phyloP scores from a whole-genome alignment of 1,140 invertebrate species.

The Cherax destructor region DNA sequence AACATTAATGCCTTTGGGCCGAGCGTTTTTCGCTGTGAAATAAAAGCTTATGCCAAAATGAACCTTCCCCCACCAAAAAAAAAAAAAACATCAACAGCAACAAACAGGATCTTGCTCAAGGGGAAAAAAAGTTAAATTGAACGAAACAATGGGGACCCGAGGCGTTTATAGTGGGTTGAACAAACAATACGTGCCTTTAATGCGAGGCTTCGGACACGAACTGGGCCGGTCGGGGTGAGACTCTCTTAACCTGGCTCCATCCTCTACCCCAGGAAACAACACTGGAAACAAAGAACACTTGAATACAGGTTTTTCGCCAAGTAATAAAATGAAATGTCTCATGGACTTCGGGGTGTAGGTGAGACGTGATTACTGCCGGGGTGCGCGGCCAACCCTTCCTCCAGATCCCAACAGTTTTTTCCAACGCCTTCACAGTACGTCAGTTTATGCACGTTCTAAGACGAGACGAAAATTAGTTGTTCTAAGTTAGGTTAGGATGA shows the following conservation, averaged over 20 bases:
- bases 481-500: too few species aligned
- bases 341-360: not conserved
- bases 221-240: constrained; percentile 39
- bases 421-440: too few species aligned
- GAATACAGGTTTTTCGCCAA: constrained; percentile 17
- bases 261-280: constrained; percentile 28
- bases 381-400: not conserved
- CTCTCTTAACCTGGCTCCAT: not conserved
- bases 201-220: constrained; percentile 54
- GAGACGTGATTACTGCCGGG: not conserved
- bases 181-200: constrained; percentile 68
- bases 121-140: constrained; percentile 53
- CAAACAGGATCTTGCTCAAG: constrained; percentile 9
- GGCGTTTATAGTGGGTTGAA: constrained; percentile 66
- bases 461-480: too few species aligned
- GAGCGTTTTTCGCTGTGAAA: not conserved
- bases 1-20: not conserved
- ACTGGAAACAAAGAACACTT: constrained; percentile 36
- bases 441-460: too few species aligned
- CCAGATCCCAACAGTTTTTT: too few species aligned
- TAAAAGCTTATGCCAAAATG: not conserved
- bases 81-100: constrained; percentile 31
- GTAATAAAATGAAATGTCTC: constrained; percentile 46
- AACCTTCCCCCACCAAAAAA: not conserved
- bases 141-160: constrained; percentile 57